Evolutionary conservation across 2,113 vertebrate species (phyloP).

Genomic region (Pollimyrus isidori): DNA sequence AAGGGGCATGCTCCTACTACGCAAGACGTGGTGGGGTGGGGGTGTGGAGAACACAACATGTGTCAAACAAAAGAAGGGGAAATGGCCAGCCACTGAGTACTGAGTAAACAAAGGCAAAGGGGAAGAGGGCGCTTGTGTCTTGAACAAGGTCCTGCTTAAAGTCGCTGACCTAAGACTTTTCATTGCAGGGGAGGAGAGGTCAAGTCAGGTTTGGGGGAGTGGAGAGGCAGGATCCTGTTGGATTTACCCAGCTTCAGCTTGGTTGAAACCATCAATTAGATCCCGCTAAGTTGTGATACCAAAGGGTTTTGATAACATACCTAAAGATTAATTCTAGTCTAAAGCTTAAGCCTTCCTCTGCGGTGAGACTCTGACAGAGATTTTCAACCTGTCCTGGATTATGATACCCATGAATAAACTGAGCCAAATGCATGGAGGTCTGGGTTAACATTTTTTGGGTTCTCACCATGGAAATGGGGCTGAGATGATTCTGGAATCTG

Average conservation of each 20-base stretch:
- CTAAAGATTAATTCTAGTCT: neutral
- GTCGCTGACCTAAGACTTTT: neutral
- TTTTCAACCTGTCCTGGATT: neutral
- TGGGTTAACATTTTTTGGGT: neutral
- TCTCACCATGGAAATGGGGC: neutral
- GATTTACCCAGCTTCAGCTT: neutral
- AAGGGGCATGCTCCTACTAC: neutral
- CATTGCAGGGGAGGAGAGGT: neutral
- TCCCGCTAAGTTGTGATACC: neutral
- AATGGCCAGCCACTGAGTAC: neutral
- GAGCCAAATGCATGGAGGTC: neutral
- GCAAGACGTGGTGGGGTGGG: neutral
- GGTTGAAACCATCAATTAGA: neutral
- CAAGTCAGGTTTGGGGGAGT: neutral
- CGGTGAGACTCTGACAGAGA: neutral
- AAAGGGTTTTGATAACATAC: neutral
- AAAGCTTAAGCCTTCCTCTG: neutral
- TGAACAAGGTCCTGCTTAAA: neutral
- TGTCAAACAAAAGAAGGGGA: conserved; percentile 4
- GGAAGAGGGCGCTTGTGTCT: neutral
- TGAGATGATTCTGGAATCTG: neutral
- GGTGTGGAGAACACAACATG: neutral
- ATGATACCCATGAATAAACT: neutral
- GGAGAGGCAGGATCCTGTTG: neutral
- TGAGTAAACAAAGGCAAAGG: neutral